Percentiles rank a stretch among this genome's conserved stretches.
Conservation (phyloP, 2,797 vertebrate species). For the Chloroceryle amazona region DNA sequence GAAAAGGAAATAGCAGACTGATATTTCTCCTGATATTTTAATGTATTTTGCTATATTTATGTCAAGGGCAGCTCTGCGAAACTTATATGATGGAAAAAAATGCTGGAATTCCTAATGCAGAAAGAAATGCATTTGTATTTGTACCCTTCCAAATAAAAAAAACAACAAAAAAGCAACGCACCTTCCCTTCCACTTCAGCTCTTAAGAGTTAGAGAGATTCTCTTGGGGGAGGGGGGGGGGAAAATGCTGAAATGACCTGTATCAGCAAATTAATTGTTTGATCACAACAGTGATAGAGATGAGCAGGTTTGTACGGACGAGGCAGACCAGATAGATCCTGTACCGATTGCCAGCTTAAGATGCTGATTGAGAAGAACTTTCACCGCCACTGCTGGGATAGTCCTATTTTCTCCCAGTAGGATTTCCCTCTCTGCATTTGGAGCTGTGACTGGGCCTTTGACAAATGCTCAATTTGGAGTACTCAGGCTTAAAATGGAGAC, state of each 20-base stretch:
- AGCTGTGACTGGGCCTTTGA: conserved; percentile 52
- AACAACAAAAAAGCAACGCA: not conserved
- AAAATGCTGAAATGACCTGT: not conserved
- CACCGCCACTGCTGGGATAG: not conserved
- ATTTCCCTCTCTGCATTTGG: conserved; percentile 49
- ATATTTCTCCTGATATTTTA: not conserved
- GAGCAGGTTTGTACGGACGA: not conserved
- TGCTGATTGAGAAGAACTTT: conserved; percentile 56
- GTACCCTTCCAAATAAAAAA: not conserved
- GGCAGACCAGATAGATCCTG: not conserved
- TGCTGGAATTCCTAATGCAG: not conserved
- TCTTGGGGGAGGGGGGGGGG: not conserved
- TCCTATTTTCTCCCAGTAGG: conserved; percentile 56
- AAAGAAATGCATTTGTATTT: not conserved
- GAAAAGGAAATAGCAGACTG: not conserved
- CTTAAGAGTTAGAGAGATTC: not conserved
- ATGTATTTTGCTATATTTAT: not conserved
- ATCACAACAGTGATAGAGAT: not conserved
- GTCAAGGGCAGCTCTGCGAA: not conserved
- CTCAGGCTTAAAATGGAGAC: conserved; percentile 65
- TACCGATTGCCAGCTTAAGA: not conserved
- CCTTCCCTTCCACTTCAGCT: not conserved
- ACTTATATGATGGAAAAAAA: not conserved
- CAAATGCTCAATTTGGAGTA: conserved; percentile 61
- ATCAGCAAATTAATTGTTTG: not conserved